Evolutionary conservation across 2,888 invertebrate species (phyloP).

Genomic region (Yponomeuta cagnagella): DNA sequence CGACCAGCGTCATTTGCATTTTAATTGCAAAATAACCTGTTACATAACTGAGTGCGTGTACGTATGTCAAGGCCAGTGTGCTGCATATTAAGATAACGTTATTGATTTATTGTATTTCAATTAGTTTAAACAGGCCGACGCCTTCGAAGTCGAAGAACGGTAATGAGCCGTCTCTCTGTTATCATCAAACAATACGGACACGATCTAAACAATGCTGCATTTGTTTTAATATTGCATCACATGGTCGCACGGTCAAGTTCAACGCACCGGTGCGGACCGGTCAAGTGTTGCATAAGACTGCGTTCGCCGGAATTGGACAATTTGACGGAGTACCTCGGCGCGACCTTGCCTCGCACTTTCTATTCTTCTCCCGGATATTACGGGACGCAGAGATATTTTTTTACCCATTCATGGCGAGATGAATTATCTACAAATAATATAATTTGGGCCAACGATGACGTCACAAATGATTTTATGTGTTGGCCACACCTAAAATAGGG

Average conservation of each 20-base stretch:
- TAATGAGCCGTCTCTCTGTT: too few species aligned
- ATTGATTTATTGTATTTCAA: too few species aligned
- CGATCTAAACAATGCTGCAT: background rate
- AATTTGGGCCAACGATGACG: background rate
- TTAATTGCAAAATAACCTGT: too few species aligned
- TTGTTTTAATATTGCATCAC: background rate
- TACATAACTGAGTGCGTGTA: too few species aligned
- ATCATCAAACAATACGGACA: background rate
- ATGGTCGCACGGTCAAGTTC: background rate
- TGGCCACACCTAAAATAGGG: background rate
- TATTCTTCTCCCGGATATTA: background rate
- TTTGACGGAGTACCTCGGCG: slow-evolving; percentile 7
- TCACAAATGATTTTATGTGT: background rate
- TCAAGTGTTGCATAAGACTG: slow-evolving; percentile 3
- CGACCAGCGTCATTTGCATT: too few species aligned
- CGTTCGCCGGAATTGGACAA: slow-evolving; percentile 7
- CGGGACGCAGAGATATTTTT: background rate
- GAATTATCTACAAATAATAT: too few species aligned
- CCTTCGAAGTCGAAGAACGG: too few species aligned
- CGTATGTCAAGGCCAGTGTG: too few species aligned
- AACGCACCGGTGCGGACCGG: slow-evolving; percentile 6
- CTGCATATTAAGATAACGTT: too few species aligned
- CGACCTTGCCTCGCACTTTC: slow-evolving; percentile 12
- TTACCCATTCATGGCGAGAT: background rate
- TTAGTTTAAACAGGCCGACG: too few species aligned